Base-by-base conservation (phyloP, 2,888 invertebrate species). In the Stramonita haemastoma region DNA sequence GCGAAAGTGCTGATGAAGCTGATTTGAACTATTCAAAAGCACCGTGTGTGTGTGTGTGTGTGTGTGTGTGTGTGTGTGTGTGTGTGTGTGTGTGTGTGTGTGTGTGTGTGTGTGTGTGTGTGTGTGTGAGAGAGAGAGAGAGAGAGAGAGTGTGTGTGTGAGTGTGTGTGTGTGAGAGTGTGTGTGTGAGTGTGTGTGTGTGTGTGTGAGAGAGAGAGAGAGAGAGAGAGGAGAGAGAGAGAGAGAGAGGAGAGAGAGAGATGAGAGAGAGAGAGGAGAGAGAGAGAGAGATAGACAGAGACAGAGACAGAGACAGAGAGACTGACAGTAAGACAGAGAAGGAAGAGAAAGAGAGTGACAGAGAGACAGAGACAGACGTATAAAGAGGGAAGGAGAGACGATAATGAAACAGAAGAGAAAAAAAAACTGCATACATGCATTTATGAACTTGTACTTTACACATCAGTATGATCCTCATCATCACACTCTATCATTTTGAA, bases 171-270 rank as follows among this genome's bases (percentile, higher is more conserved):
- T 46, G 83, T 83, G 36, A 5, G 13, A 4, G 83, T 46, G n/a
- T 13, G 81, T 57, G 36, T 32, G 70, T 32, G 86, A 70, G 66
- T 26, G 89, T 85, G 60, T 70, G 89, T 70, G 85, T 46, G 89
- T 85, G 86, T 29, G 86, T 60, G 87, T 36, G 77, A 5, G 77
- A 77, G 77, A 70, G 77, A 22, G 79, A 32, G 79, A 77, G 32
- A 32, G 26, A 60, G 57, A 56, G 85, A 73, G 29, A 22, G 46
- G 86, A 73, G 22, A 46, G 56, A 70, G 29, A 70, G 56, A 89
- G 77, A 86, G 85, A 86, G 29, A 57, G 89, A 86, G 29, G 29
- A 19, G 32, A 34, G 34, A 70, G 85, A 57, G 85, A 19, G 29
- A 73, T 8, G 73, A 13, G 73, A 22, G 15, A 22, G 22, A 8